Base-by-base conservation (phyloP, 2,888 invertebrate genomes). In the Orthonevra nobilis region DNA sequence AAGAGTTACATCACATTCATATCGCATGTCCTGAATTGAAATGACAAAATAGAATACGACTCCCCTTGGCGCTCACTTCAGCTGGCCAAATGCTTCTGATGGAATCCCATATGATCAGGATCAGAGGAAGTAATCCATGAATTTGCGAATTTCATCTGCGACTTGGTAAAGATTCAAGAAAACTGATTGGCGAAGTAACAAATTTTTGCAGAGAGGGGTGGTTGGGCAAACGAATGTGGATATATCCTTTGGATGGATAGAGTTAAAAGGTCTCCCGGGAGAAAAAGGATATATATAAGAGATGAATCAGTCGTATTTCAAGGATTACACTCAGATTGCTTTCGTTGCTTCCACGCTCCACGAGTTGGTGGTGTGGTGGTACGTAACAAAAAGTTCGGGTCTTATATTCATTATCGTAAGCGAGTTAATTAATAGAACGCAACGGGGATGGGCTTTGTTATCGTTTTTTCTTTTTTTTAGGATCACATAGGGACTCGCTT, bases 331-430 rank as follows among this genome's bases (percentile, higher is more conserved):
- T 20, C 1, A 4, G 5, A 44, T 17, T 64, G 23, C 9, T 32
- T 34, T 12, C 4, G 2, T 10, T 4, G 26, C n/a, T n/a, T n/a
- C n/a, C n/a, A n/a, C n/a, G n/a, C n/a, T n/a, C n/a, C n/a, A n/a
- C n/a, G 2, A 6, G 9, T 17, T 4, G 15, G 10, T 12, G 60
- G 42, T 30, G 63, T 42, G 46, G n/a, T n/a, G n/a, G n/a, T 52
- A 52, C 52, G 38, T 63, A 63, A 40, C 48, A 40, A 30, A 56
- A 42, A 34, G 19, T 28, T 28, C 10, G 10, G 54, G 54, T 28
- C 44, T 14, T 54, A 34, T 56, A 56, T 20, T 56, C 66, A 66
- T 66, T 66, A 56, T 54, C 46, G 54, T 56, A 46, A 46, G 54
- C 36, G 44, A 66, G 54, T 56, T 66, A 56, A 66, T 66, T 56